phyloP scores from a whole-genome alignment of 2,113 vertebrate genomes.

The Promerops cafer region DNA sequence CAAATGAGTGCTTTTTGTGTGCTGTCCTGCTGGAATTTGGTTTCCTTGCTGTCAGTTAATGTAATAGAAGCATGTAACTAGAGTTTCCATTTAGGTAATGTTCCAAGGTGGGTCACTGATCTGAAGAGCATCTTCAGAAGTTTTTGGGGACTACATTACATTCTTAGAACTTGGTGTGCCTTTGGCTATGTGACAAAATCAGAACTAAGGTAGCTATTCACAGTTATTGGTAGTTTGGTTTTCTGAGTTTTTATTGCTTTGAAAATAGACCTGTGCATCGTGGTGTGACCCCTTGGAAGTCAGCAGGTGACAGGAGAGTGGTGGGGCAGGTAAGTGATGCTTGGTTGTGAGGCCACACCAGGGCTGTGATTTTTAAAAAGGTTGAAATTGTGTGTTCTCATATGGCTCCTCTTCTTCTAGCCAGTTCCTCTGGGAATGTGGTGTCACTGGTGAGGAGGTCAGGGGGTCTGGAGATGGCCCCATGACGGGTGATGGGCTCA shows the following conservation, averaged over 20 bases:
- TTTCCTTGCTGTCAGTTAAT: neutral
- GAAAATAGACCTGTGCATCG: neutral
- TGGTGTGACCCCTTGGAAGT: neutral
- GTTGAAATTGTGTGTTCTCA: neutral
- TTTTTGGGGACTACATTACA: neutral
- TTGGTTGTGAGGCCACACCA: neutral
- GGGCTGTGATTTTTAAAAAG: neutral
- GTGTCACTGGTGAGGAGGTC: neutral
- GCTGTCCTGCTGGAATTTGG: neutral
- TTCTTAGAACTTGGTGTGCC: neutral
- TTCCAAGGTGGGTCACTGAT: neutral
- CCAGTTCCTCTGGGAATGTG: neutral
- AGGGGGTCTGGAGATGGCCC: neutral
- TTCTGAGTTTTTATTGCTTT: neutral
- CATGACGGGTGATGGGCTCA: accelerated
- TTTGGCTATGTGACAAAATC: neutral
- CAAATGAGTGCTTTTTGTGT: neutral
- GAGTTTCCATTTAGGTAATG: neutral
- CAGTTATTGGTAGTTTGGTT: neutral
- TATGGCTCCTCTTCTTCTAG: neutral
- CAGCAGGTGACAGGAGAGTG: neutral
- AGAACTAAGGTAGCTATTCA: neutral
- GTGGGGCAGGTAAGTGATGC: neutral
- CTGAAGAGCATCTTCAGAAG: neutral
- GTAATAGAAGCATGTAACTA: neutral